These are phyloP conservation scores for Planiliza haematocheilus DNA, from an alignment of 2,113 vertebrate species.

Conservation along the genomic window DNA sequence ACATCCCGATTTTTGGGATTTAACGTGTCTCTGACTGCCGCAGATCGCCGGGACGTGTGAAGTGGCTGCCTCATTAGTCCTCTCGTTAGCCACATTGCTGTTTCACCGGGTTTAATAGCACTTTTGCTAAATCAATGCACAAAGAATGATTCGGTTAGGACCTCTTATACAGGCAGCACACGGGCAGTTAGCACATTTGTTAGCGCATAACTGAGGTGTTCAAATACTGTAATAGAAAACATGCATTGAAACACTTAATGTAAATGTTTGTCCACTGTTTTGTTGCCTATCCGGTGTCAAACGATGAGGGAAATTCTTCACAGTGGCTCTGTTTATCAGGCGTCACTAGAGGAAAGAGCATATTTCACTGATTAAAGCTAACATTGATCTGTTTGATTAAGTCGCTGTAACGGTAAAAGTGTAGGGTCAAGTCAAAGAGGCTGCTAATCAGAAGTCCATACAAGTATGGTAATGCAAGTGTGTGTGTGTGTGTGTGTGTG, in stretches of 20 bases:
- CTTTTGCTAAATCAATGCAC: constrained; percentile 67
- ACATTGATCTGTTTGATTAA: not conserved
- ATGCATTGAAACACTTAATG: not conserved
- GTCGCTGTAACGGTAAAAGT: constrained; percentile 6
- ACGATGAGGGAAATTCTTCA: not conserved
- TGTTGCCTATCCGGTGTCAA: not conserved
- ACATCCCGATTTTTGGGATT: constrained; percentile 31
- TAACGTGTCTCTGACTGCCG: not conserved
- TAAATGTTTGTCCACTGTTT: not conserved
- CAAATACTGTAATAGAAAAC: not conserved
- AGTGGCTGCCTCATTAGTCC: constrained; percentile 44
- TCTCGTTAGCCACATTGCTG: constrained; percentile 28
- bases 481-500: constrained; percentile 16
- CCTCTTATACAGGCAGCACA: constrained; percentile 64
- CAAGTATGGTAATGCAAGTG: constrained; percentile 19
- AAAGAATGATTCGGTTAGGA: constrained; percentile 66
- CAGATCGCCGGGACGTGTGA: constrained; percentile 23
- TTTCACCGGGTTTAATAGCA: constrained; percentile 50
- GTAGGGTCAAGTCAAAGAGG: constrained; percentile 3
- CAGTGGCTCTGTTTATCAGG: constrained; percentile 1
- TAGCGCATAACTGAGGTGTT: not conserved
- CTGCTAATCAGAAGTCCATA: constrained; percentile 14
- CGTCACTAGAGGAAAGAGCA: not conserved
- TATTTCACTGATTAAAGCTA: not conserved
- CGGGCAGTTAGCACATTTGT: constrained; percentile 7